Percentiles rank a stretch among this genome's conserved stretches.
Conservation (phyloP, 2,888 invertebrate genomes). For the Pediacus dermestoides region DNA sequence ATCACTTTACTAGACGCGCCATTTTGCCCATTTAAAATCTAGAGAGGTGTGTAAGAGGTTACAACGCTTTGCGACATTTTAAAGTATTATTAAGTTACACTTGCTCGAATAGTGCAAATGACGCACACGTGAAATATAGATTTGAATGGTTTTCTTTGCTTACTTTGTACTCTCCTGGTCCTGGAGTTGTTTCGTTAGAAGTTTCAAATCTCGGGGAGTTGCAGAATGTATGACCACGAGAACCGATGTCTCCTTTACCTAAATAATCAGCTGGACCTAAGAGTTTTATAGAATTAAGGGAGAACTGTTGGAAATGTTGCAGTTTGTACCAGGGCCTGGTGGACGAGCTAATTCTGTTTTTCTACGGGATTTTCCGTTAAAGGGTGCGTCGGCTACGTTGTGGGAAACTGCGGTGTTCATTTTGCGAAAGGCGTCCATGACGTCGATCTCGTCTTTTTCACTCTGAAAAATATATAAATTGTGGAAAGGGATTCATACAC, state of each 20-base stretch:
- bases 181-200: slow-evolving; percentile 26
- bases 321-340: slow-evolving; percentile 26
- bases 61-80: too few species aligned
- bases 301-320: not conserved
- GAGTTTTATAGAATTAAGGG: slow-evolving; percentile 4
- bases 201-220: slow-evolving; percentile 20
- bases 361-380: slow-evolving; percentile 22
- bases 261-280: slow-evolving; percentile 26
- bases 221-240: slow-evolving; percentile 15
- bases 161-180: slow-evolving; percentile 34
- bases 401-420: slow-evolving; percentile 30
- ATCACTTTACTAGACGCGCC: too few species aligned
- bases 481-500: too few species aligned
- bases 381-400: slow-evolving; percentile 34
- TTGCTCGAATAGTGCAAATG: too few species aligned
- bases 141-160: too few species aligned
- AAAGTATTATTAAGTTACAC: too few species aligned
- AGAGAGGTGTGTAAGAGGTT: slow-evolving; percentile 3
- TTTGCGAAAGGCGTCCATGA: not conserved
- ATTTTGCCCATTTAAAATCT: slow-evolving; percentile 1
- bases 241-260: slow-evolving; percentile 10
- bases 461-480: slow-evolving; percentile 11
- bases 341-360: slow-evolving; percentile 19
- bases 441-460: slow-evolving; percentile 10
- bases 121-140: slow-evolving; percentile 7